Evolutionary conservation across 2,113 vertebrate species (phyloP).

Genomic region (Garra rufa): DNA sequence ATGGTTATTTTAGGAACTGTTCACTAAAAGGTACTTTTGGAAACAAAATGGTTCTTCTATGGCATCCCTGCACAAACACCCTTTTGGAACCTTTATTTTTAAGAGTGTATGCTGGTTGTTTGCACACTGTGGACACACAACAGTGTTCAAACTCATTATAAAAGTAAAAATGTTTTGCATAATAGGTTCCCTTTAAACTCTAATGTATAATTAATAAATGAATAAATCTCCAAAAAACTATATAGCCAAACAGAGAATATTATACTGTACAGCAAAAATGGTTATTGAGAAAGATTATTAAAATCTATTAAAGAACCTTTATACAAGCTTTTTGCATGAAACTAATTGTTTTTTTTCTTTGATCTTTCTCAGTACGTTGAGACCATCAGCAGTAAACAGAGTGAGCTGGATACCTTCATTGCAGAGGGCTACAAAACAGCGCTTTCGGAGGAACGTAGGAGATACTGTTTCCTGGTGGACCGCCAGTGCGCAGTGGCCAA

Average conservation of each 20-base stretch:
- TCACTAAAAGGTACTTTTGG: too few species aligned
- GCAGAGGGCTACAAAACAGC: constrained; percentile 93
- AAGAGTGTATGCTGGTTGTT: too few species aligned
- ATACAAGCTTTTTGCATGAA: neutral
- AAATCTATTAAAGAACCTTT: neutral
- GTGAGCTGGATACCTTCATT: constrained; percentile 90
- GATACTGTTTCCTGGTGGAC: constrained; percentile 98
- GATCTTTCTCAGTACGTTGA: constrained; percentile 85
- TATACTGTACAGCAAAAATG: neutral
- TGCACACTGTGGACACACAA: too few species aligned
- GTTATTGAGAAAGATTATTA: neutral
- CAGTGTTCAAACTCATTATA: too few species aligned
- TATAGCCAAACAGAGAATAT: neutral
- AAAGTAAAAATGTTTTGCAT: too few species aligned
- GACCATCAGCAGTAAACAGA: constrained; percentile 94
- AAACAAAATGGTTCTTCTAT: too few species aligned
- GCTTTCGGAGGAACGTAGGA: constrained; percentile 90
- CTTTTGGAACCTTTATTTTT: too few species aligned
- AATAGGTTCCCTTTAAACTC: neutral
- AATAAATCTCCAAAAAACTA: neutral
- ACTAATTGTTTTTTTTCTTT: neutral
- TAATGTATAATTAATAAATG: neutral
- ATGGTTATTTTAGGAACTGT: too few species aligned
- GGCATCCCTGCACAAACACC: too few species aligned
- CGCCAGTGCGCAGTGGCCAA: constrained; percentile 96